Conservation (phyloP, 2,113 vertebrate genomes). For the Numida meleagris region DNA sequence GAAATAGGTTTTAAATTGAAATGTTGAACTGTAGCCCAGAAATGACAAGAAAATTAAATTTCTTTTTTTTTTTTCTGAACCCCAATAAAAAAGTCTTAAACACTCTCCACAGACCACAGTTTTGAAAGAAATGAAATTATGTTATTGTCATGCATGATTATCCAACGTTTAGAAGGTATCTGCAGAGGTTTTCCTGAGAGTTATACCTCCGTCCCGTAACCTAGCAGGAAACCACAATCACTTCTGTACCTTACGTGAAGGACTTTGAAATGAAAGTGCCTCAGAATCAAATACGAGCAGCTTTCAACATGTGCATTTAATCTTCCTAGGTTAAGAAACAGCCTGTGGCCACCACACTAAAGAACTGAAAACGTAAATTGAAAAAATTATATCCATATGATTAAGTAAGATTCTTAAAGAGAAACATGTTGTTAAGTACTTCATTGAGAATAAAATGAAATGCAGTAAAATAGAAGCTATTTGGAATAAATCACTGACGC, state of each 20-base stretch:
- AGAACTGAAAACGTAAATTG: constrained; percentile 85
- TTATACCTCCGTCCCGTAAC: constrained; percentile 60
- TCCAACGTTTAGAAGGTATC: constrained; percentile 61
- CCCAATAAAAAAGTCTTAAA: constrained; percentile 66
- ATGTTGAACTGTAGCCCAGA: constrained; percentile 70
- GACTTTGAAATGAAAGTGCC: constrained; percentile 72
- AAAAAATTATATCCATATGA: constrained; percentile 90
- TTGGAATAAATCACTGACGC: constrained; percentile 89
- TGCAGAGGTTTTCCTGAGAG: constrained; percentile 57
- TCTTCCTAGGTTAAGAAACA: constrained; percentile 85
- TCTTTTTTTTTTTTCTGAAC: constrained; percentile 32
- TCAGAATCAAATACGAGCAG: constrained; percentile 77
- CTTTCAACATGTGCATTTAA: constrained; percentile 83
- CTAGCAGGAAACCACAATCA: constrained; percentile 82
- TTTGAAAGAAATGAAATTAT: constrained; percentile 65
- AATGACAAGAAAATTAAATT: constrained; percentile 65
- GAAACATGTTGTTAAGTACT: constrained; percentile 84
- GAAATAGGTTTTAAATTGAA: constrained; percentile 70
- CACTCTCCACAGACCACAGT: constrained; percentile 40
- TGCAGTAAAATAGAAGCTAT: constrained; percentile 79
- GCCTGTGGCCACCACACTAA: constrained; percentile 84
- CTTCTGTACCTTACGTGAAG: constrained; percentile 79
- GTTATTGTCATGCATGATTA: constrained; percentile 71
- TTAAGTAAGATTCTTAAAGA: constrained; percentile 85
- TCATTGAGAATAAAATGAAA: constrained; percentile 85